phyloP scores from a whole-genome alignment of 2,113 vertebrate species.

The Thalassarche chlororhynchos region DNA sequence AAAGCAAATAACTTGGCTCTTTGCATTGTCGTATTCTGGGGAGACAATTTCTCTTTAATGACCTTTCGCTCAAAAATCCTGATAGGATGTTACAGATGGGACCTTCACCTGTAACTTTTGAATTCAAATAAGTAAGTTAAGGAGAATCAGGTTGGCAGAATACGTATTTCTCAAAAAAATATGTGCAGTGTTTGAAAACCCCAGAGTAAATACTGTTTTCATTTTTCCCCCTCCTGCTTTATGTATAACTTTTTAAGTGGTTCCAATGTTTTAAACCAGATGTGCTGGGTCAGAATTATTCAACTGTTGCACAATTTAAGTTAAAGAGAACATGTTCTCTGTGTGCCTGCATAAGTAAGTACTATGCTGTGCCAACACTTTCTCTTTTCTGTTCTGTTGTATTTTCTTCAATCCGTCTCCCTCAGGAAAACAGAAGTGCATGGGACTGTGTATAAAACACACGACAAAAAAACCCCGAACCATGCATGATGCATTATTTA shows the following conservation, averaged over 20 bases:
- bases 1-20: not conserved
- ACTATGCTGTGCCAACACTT: not conserved
- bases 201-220: not conserved
- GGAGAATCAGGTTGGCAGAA: not conserved
- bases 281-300: not conserved
- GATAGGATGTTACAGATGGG: not conserved
- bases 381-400: not conserved
- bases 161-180: not conserved
- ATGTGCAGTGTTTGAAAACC: not conserved
- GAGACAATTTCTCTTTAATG: not conserved
- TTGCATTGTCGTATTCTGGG: not conserved
- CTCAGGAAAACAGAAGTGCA: not conserved
- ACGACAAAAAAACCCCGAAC: not conserved
- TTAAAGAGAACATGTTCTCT: not conserved
- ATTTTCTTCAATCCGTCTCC: not conserved
- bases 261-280: constrained; percentile 3
- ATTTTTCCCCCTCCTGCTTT: not conserved
- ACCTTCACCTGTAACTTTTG: not conserved
- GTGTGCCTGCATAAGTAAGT: not conserved
- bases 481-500: not conserved
- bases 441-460: not conserved
- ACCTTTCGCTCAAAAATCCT: not conserved
- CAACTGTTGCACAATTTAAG: not conserved
- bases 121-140: not conserved
- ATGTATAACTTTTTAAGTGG: not conserved